Percentiles rank a stretch among this genome's conserved stretches.
Conservation (phyloP, 2,888 invertebrate genomes). For the Acanthococcus lagerstroemiae region DNA sequence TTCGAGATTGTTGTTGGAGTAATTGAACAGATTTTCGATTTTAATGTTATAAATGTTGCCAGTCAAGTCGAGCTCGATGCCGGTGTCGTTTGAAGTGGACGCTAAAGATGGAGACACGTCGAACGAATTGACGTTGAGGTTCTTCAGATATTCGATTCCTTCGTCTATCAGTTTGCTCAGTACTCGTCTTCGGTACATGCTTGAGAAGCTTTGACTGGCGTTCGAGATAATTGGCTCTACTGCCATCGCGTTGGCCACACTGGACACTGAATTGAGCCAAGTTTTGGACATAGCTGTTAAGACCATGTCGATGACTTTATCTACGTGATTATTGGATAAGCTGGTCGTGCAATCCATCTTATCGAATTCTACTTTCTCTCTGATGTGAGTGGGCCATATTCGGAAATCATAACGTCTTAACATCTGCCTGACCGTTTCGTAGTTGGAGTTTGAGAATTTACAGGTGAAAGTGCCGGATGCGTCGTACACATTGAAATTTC, state of each 20-base stretch:
- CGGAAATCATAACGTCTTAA: slow-evolving; percentile 1
- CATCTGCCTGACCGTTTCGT: neutral
- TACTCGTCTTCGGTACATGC: neutral
- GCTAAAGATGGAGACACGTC: slow-evolving; percentile 10
- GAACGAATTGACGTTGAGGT: slow-evolving; percentile 16
- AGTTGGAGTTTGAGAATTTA: neutral
- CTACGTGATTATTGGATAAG: neutral
- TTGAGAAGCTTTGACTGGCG: neutral
- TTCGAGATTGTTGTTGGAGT: neutral
- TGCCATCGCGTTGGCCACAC: neutral
- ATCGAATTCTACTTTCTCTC: neutral
- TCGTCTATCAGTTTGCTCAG: neutral
- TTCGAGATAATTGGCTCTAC: neutral
- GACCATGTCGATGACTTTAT: slow-evolving; percentile 7
- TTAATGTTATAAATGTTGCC: slow-evolving; percentile 5
- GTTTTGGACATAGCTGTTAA: neutral
- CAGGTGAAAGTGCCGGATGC: slow-evolving; percentile 4
- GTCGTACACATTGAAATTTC: slow-evolving; percentile 8
- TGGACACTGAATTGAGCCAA: neutral
- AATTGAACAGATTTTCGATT: slow-evolving; percentile 11
- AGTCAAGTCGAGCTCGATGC: neutral
- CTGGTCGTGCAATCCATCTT: slow-evolving; percentile 1
- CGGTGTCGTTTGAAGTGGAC: neutral
- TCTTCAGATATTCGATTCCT: slow-evolving; percentile 2
- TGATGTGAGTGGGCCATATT: neutral